Conservation (phyloP, 2,888 invertebrate genomes). For the Subacronicta megacephala region DNA sequence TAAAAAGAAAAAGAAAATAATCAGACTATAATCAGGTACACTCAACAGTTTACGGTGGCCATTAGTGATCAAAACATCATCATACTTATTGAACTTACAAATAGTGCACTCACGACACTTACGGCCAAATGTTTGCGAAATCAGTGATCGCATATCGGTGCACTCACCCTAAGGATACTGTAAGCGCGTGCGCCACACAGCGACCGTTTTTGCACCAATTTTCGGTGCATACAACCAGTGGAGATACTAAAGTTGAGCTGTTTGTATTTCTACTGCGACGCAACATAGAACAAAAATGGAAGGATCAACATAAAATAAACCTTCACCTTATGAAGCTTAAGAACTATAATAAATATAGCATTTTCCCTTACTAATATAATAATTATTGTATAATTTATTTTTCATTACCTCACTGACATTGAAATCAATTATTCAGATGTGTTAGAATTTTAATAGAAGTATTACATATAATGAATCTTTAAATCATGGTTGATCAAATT, state of each 20-base stretch:
- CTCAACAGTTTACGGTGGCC: neutral
- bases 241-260: conserved; percentile 49
- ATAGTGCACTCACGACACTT: conserved; percentile 30
- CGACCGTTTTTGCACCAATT: conserved; percentile 12
- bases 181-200: conserved; percentile 46
- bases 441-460: conserved; percentile 42
- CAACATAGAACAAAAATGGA: conserved; percentile 57
- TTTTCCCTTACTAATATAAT: conserved; percentile 11
- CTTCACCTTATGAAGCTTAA: conserved; percentile 38
- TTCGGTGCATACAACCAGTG: conserved; percentile 29
- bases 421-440: conserved; percentile 32
- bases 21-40: neutral
- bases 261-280: conserved; percentile 54
- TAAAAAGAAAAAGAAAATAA: neutral
- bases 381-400: conserved; percentile 29
- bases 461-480: conserved; percentile 41
- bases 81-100: conserved; percentile 8
- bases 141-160: conserved; percentile 19
- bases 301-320: conserved; percentile 22
- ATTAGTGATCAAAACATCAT: conserved; percentile 3
- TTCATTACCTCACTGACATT: conserved; percentile 44
- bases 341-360: conserved; percentile 13
- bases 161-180: conserved; percentile 21
- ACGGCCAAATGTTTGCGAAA: conserved; percentile 14
- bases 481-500: conserved; percentile 18